Evolutionary conservation across 2,113 vertebrate species (phyloP), one percentile per base, ranked within the genome.

Genomic region (Rhinoptilus africanus): DNA sequence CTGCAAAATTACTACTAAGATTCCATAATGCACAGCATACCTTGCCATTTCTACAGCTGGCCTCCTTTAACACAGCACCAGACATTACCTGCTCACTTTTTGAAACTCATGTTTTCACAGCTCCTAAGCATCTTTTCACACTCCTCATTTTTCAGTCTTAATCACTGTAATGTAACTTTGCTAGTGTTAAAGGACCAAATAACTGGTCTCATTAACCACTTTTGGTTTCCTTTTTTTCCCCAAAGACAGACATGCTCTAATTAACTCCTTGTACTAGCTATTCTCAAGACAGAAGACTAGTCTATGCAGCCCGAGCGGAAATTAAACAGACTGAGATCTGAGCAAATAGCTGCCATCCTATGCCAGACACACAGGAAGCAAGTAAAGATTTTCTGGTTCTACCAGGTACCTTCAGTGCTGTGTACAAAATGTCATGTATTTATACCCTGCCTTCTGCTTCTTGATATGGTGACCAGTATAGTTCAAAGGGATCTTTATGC

Each of bases 221-320:
- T 83, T 83, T 91, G 23, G 17, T 57, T 95, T 66, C 51, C 43
- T 28, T 89, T 83, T 45, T 54, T 39, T 41, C 41, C 18, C 53
- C 57, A 56, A 50, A 89, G 90, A 95, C 87, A 88, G 64, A 32
- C 37, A 21, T 66, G 45, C 20, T 96, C 79, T 92, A 92, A 97
- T 98, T 97, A 97, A 98, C 86, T 88, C 79, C 80, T 78, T 94
- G 32, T 95, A 78, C 94, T 84, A 97, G 45, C 50, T 88, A 79
- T 88, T 97, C 96, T 91, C 92, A 69, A 95, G 92, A 68, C 74
- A 79, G 89, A 41, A 74, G 53, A 88, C 64, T 84, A 94, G 93
- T 91, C 85, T 89, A 74, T 43, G 94, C 27, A 95, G 78, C 90
- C 87, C 95, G 92, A 93, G 41, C 85, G 48, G 85, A 96, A 96